phyloP scores from a whole-genome alignment of 2,888 invertebrate genomes.

The Chloroclystis v-ata region DNA sequence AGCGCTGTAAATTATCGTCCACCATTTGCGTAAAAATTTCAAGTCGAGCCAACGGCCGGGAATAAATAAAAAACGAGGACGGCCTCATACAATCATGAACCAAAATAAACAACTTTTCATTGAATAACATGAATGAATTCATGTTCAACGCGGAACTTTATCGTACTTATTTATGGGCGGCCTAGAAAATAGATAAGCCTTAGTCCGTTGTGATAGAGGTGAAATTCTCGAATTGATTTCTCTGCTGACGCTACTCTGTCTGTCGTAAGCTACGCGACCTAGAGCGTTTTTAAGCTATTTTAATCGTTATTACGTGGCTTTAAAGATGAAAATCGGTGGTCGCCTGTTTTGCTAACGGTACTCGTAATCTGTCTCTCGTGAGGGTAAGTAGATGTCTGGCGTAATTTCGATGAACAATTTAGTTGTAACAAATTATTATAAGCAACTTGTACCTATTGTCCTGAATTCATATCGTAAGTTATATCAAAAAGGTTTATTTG shows the following conservation, averaged over 20 bases:
- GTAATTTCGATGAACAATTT: too few species aligned
- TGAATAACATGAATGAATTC: constrained; percentile 30
- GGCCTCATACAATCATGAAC: constrained; percentile 24
- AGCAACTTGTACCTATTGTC: too few species aligned
- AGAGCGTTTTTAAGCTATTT: neutral
- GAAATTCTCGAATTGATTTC: constrained; percentile 4
- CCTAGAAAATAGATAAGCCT: constrained; percentile 7
- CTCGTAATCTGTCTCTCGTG: constrained; percentile 7
- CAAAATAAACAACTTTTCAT: constrained; percentile 29
- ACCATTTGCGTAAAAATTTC: constrained; percentile 11
- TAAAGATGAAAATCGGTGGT: neutral
- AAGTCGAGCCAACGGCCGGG: constrained; percentile 9
- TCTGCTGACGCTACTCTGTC: constrained; percentile 14
- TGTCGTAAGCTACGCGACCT: constrained; percentile 7
- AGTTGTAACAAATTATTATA: too few species aligned
- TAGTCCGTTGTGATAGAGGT: constrained; percentile 10
- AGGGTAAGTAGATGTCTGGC: constrained; percentile 2
- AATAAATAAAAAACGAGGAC: constrained; percentile 21
- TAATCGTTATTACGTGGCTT: neutral
- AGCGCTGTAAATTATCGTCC: constrained; percentile 4
- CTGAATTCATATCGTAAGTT: too few species aligned
- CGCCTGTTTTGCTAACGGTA: constrained; percentile 14
- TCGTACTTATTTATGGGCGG: constrained; percentile 23
- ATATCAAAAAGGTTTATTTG: too few species aligned
- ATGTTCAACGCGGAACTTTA: constrained; percentile 28